phyloP scores from a whole-genome alignment of 2,888 invertebrate species.

The Cryptocephalus moraei region DNA sequence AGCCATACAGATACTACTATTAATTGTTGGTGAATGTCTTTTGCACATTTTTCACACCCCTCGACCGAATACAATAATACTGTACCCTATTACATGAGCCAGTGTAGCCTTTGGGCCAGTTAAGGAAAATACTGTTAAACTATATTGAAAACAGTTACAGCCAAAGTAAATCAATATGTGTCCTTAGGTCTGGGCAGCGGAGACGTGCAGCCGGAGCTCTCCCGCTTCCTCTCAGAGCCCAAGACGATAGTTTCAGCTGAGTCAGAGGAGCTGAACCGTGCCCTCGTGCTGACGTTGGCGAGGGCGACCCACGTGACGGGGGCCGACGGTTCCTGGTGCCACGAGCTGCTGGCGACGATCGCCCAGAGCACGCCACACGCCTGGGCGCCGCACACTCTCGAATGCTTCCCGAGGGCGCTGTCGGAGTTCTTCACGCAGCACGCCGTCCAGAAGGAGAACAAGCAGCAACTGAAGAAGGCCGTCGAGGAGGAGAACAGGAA shows the following conservation, averaged over 20 bases:
- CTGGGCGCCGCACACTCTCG: constrained; percentile 88
- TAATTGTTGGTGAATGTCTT: too few relatives aligned
- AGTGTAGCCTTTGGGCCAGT: too few relatives aligned
- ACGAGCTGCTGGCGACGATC: constrained; percentile 79
- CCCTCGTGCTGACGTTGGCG: constrained; percentile 85
- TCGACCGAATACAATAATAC: too few relatives aligned
- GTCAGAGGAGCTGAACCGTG: constrained; percentile 89
- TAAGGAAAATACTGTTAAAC: too few relatives aligned
- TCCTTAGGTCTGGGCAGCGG: constrained; percentile 71
- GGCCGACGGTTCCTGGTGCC: constrained; percentile 76
- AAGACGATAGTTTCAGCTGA: constrained; percentile 88
- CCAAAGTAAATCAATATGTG: too few relatives aligned
- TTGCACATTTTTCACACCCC: too few relatives aligned
- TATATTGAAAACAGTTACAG: too few relatives aligned
- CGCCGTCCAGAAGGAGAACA: constrained; percentile 77
- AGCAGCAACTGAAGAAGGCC: constrained; percentile 80
- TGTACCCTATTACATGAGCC: too few relatives aligned
- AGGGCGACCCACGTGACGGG: constrained; percentile 91
- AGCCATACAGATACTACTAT: too few relatives aligned
- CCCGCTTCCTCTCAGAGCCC: constrained; percentile 81
- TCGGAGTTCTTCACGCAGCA: constrained; percentile 85
- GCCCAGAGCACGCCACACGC: constrained; percentile 92
- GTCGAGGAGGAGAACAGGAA: constrained; percentile 94
- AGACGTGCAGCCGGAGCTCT: constrained; percentile 89
- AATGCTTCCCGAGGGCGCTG: constrained; percentile 82